phyloP scores from a whole-genome alignment of 2,113 vertebrate genomes.

The Dissostichus mawsoni region DNA sequence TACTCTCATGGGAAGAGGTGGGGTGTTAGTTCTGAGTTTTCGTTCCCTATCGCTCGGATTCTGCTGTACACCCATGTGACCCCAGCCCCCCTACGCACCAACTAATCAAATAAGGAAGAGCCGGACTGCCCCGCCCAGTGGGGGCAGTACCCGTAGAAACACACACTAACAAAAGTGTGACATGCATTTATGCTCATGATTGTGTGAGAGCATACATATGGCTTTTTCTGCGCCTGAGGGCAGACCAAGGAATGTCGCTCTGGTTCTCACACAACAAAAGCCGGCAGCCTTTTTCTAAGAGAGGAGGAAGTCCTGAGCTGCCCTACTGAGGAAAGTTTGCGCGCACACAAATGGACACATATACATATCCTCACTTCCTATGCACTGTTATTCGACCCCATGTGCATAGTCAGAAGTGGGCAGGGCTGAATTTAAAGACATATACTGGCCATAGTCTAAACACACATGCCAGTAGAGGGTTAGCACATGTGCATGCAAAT shows the following conservation, averaged over 20 bases:
- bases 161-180: slow-evolving; percentile 50
- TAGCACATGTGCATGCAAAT: not conserved
- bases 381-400: slow-evolving; percentile 59
- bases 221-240: slow-evolving; percentile 29
- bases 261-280: slow-evolving; percentile 33
- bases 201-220: slow-evolving; percentile 25
- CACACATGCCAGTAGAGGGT: not conserved
- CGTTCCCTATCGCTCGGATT: slow-evolving; percentile 70
- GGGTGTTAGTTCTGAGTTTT: slow-evolving; percentile 70
- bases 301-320: slow-evolving; percentile 49
- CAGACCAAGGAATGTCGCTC: slow-evolving; percentile 45
- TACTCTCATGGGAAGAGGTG: slow-evolving; percentile 37
- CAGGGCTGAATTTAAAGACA: slow-evolving; percentile 35
- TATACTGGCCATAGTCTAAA: not conserved
- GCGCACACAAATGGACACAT: slow-evolving; percentile 14
- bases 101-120: slow-evolving; percentile 81
- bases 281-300: slow-evolving; percentile 44
- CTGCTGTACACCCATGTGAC: slow-evolving; percentile 80
- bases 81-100: slow-evolving; percentile 24
- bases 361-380: slow-evolving; percentile 44
- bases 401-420: slow-evolving; percentile 34
- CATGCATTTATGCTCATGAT: slow-evolving; percentile 53
- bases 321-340: slow-evolving; percentile 8
- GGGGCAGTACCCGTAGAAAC: slow-evolving; percentile 59
- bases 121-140: slow-evolving; percentile 72